Evolutionary conservation across 2,888 invertebrate genomes (phyloP).

Genomic region (Leucophenga montana): DNA sequence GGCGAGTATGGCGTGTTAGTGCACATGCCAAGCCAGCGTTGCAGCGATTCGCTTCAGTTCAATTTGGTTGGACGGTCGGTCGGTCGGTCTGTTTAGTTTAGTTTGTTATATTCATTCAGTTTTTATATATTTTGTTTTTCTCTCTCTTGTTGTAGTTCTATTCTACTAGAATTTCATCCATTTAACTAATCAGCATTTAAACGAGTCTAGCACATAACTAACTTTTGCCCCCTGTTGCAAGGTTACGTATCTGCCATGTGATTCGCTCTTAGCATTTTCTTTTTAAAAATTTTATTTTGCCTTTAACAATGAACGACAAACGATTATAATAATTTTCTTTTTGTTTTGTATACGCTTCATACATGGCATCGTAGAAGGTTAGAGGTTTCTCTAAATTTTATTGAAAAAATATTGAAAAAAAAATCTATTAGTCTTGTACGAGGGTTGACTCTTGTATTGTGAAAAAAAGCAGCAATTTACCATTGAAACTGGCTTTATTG

Average conservation of each 20-base stretch:
- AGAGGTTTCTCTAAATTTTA: too few species aligned
- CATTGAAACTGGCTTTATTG: too few species aligned
- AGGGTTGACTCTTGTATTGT: too few species aligned
- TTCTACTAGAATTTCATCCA: conserved; percentile 29
- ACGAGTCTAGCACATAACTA: conserved; percentile 19
- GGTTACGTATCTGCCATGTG: conserved; percentile 31
- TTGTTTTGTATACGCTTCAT: background rate
- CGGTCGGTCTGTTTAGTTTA: background rate
- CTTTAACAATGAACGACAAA: background rate
- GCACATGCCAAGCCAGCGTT: too few species aligned
- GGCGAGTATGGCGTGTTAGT: too few species aligned
- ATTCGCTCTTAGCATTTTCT: conserved; percentile 28
- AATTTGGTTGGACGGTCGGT: background rate
- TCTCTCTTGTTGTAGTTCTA: background rate
- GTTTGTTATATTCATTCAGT: background rate
- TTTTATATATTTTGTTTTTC: background rate
- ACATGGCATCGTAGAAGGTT: too few species aligned
- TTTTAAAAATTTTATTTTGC: conserved; percentile 9
- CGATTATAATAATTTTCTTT: background rate
- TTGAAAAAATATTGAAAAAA: too few species aligned
- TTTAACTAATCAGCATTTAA: conserved; percentile 49
- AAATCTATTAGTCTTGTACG: too few species aligned
- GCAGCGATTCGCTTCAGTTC: too few species aligned
- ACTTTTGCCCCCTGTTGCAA: conserved; percentile 35
- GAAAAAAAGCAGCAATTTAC: too few species aligned